Evolutionary conservation across 2,113 vertebrate species (phyloP), one percentile per base, ranked within the genome.

Genomic region (Falco punctatus): DNA sequence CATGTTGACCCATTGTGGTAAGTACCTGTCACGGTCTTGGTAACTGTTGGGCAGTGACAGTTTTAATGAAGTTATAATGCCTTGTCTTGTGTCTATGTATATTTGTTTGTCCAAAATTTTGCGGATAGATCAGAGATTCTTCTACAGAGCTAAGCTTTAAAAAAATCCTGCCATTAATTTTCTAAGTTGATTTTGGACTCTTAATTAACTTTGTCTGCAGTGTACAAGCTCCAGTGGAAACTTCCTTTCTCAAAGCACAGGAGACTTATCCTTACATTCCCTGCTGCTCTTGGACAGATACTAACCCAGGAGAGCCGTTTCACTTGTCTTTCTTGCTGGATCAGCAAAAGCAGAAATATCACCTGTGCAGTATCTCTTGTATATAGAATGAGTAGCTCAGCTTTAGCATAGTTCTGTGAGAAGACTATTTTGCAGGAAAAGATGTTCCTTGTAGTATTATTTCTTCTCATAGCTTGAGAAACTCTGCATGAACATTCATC

Each of bases 261-360:
- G 83, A 91, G 94, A 94, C 81, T 69, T 95, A 89, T 96, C 95
- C 94, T 94, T 92, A 94, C 69, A 58, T 89, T 89, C 92, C 96
- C 96, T 81, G 86, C 92, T 96, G 96, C 90, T 97, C 93, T 96
- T 96, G 94, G 92, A 94, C 83, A 87, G 80, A 72, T 89, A 90
- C 69, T 89, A 81, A 69, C 94, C 86, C 92, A 89, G 80, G 95
- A 96, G 95, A 95, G 80, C 57, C 88, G 89, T 91, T 91, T 77
- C 52, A 46, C n/a, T 88, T 89, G 55, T 67, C 81, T 69, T 40
- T 94, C 87, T 92, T 95, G 93, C 94, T 88, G 54, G 82, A 92
- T 96, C 67, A 69, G 44, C 32, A 44, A 92, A 95, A 91, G 69
- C 84, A 90, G 95, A 89, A 94, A 87, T 81, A 93, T 62, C 0